Base-by-base conservation (phyloP, 1,140 invertebrate species). In the Drosophila paulistorum region DNA sequence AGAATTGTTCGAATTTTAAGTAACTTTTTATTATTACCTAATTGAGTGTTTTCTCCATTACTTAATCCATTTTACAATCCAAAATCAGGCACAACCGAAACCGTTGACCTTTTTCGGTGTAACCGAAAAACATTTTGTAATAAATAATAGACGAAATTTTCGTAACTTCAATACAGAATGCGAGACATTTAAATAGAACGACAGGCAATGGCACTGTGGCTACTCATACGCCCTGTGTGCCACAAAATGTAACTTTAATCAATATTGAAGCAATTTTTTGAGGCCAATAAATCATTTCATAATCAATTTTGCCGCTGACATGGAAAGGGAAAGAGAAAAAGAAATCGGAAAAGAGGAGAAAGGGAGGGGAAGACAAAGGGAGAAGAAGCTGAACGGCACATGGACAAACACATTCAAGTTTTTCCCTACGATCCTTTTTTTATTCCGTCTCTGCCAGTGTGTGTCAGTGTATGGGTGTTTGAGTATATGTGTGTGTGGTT, bases 261-360 rank as follows among this genome's bases (percentile, higher is more conserved):
- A 87, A 87, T 87, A 87, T 89, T 89, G 83, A 89, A 87, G 83
- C 83, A 84, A 74, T 51, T 89, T 87, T 87, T 87, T 89, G 83
- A 89, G 79, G 77, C 83, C 83, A 87, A 87, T 87, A 87, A 87
- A 87, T 87, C 83, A 87, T 87, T 89, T 87, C 84, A 87, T 87
- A 87, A 87, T 87, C 83, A 87, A 87, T 87, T 87, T 87, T 87
- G 83, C 81, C 59, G 71, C 77, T 77, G 83, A 87, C 83, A 82
- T 77, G 76, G 60, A 23, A 60, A 51, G 58, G 2, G 62, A 35
- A 26, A 55, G 39, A 39, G 10, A 1, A 37, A 68, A 37, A 37
- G 62, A 86, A 51, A 39, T 10, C 13, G 37, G 4, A 1, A 39
- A 55, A 80, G 33, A 51, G 35, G 59, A 86, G 62, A 39, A 13